Base-by-base conservation (phyloP, 2,888 invertebrate genomes). In the Beris chalybata region DNA sequence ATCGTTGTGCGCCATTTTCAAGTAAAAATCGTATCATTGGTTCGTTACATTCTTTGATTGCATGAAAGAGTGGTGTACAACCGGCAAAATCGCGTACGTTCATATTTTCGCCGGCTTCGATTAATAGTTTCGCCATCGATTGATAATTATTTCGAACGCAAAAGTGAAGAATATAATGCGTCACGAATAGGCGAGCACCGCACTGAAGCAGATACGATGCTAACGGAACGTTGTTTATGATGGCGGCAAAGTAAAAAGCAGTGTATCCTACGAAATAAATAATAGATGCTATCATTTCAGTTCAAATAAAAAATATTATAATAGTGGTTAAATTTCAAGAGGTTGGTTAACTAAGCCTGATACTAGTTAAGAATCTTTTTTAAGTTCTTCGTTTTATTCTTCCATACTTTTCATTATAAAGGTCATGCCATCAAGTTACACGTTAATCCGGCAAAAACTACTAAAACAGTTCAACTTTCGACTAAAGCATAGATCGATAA, bases 111-210 rank as follows among this genome's bases (percentile, higher is more conserved):
- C 76, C 79, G 43, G 70, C 69, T 11, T 73, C 70, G 2, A 80
- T 61, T 6, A 80, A 69, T 31, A 79, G 64, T 57, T 75, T 73
- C 4, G 78, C 74, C 75, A 80, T 76, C 4, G 73, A 74, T 69
- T 80, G 82, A 78, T 88, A 86, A 72, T 86, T 82, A 72, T 86
- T 85, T 67, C 85, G 79, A 9, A 90, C 85, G 15, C 89, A 88
- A 72, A 85, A 84, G 73, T 91, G 90, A 57, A 91, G 77, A 48
- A 91, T 81, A 76, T 85, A 85, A 75, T 89, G 89, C 1, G 87
- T 87, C 70, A 89, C 88, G 48, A 89, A 85, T 11, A 90, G 82
- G 59, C 89, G 85, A 3, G 90, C 90, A 9, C 90, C 90, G 31
- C 85, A 83, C 43, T 82, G 77, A 64, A 91, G 74, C 31, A 91